Evolutionary conservation across 2,113 vertebrate species (phyloP), one percentile per base, ranked within the genome.

Genomic region (Dipodomys merriami): DNA sequence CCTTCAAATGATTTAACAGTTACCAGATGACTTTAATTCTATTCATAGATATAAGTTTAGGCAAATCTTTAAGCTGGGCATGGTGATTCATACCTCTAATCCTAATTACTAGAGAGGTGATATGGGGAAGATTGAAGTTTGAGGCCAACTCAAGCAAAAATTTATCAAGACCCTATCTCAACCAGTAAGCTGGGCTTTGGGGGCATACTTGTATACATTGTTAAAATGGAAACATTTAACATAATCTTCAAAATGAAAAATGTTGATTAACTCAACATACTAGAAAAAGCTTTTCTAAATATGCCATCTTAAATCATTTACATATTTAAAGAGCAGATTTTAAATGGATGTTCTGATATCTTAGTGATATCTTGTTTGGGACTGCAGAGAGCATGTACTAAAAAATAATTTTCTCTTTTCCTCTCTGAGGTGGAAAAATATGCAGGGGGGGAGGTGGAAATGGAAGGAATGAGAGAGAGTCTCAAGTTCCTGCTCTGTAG

Each of bases 231-330:
- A 57, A 57, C 13, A 16, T 57, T 57, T 57, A 18, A 57, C 53
- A 57, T 57, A 57, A 49, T 86, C 44, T 33, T 95, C 39, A 93
- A 85, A 80, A 76, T 74, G 39, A 78, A 89, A 86, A 73, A 33
- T 62, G 65, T 71, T 60, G 25, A 90, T 74, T 76, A 46, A 49
- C 25, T 79, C 39, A 78, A 60, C 35, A 77, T 23, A 46, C 72
- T 25, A 80, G 35, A 83, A 39, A 81, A 83, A 35, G 15, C 53
- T 68, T 27, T 87, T 39, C 46, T 11, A 94, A 67, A 80, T 69
- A 35, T 23, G 18, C 7, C 44, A 80, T 39, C 8, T n/a, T 82
- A 62, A 79, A 44, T 69, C 49, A 60, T 18, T 6, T 87, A 60
- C 87, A 74, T n/a, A 77, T 46, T 91, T 46, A 94, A 91, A 80